Conservation (phyloP, 2,888 invertebrate genomes). For the Hermaeophaga mercurialis region DNA sequence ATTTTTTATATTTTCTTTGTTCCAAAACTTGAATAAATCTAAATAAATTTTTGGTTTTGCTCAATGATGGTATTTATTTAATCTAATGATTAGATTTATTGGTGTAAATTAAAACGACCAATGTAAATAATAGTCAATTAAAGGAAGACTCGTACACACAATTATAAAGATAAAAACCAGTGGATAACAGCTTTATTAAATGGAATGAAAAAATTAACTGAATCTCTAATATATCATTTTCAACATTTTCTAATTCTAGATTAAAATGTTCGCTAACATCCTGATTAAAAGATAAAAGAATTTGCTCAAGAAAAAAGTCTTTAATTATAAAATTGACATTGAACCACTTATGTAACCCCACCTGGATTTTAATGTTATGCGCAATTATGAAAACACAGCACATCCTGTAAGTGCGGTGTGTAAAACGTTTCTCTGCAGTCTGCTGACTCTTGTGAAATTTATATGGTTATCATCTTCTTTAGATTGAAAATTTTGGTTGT, state of each 20-base stretch:
- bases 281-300: slow-evolving; percentile 8
- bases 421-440: slow-evolving; percentile 1
- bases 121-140: too few relatives aligned
- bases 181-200: neutral
- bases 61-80: too few relatives aligned
- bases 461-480: too few relatives aligned
- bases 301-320: slow-evolving; percentile 7
- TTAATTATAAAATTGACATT: slow-evolving; percentile 3
- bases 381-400: slow-evolving; percentile 7
- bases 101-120: too few relatives aligned
- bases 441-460: slow-evolving; percentile 10
- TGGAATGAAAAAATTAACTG: neutral
- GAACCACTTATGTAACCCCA: slow-evolving; percentile 15
- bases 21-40: too few relatives aligned
- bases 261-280: slow-evolving; percentile 9
- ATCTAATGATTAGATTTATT: too few relatives aligned
- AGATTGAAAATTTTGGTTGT: too few relatives aligned
- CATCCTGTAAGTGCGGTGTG: slow-evolving; percentile 11
- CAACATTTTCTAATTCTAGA: slow-evolving; percentile 5
- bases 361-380: slow-evolving; percentile 3
- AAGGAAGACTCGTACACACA: too few relatives aligned
- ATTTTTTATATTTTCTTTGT: too few relatives aligned
- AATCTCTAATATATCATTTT: neutral
- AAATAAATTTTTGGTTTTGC: too few relatives aligned
- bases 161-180: too few relatives aligned